These are phyloP conservation scores for Cenopis cana DNA, from an alignment of 2,888 invertebrate genomes.

Conservation along the genomic window DNA sequence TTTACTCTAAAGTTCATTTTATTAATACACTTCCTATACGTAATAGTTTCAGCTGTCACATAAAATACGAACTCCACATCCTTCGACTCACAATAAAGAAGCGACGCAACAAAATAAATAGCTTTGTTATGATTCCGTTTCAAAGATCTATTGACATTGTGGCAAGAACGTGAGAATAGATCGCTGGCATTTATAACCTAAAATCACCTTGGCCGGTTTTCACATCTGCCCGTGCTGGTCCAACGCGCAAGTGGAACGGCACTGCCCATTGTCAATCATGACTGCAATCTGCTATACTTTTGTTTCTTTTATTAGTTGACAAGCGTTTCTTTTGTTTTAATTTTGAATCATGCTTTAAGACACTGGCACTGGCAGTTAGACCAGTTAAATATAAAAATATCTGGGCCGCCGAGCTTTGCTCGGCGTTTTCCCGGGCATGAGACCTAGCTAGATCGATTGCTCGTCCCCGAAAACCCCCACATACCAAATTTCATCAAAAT, in stretches of 20 bases:
- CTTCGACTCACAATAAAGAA: background rate
- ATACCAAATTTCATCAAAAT: too few relatives aligned
- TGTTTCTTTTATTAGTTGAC: constrained; percentile 34
- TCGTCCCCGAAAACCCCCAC: too few relatives aligned
- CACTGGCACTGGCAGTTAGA: too few relatives aligned
- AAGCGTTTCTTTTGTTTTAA: constrained; percentile 7
- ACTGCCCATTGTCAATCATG: constrained; percentile 71
- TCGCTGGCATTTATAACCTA: constrained; percentile 49
- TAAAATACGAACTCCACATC: background rate
- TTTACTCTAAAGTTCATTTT: background rate
- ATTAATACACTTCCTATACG: background rate
- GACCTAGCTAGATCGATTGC: too few relatives aligned
- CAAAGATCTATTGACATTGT: constrained; percentile 40
- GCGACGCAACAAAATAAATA: constrained; percentile 20
- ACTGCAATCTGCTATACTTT: constrained; percentile 52
- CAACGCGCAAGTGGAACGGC: constrained; percentile 71
- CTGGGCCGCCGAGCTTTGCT: too few relatives aligned
- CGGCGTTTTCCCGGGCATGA: too few relatives aligned
- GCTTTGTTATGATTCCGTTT: constrained; percentile 20
- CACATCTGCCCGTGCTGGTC: constrained; percentile 73
- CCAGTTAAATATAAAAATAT: too few relatives aligned
- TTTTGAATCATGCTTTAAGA: background rate
- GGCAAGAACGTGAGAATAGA: constrained; percentile 43
- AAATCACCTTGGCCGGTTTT: constrained; percentile 77
- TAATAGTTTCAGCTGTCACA: background rate